Base-by-base conservation (phyloP, 2,888 invertebrate species). In the Magallana nippona region DNA sequence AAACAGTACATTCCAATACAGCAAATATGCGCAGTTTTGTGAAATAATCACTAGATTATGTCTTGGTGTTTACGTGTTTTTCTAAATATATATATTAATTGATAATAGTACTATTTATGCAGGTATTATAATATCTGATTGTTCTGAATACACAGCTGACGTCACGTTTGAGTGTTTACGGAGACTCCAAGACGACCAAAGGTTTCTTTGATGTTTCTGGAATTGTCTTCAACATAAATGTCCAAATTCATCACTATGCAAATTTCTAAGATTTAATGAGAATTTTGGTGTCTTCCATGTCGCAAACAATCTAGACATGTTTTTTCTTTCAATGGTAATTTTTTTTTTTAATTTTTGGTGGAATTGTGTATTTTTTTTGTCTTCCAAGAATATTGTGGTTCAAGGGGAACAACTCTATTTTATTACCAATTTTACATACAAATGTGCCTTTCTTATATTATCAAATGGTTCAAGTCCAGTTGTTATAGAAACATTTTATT, bases 401-500 rank as follows among this genome's bases (percentile, higher is more conserved):
- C 71, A 71, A 71, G 71, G 71, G 71, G 71, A 71, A 71, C 71
- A 71, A 71, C 71, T 71, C 71, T 27, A 71, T 71, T 27, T 71
- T 63, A 27, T 71, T 71, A 15, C 15, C 11, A 71, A 71, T 27
- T 19, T 71, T 71, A 71, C 15, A 71, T 60, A 71, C 19, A 22
- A 71, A 22, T 71, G 71, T 71, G 71, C 71, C 71, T 63, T 27
- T 27, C 27, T 44, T 44, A 44, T 44, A 44, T 44, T 44, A 44
- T 44, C 44, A 44, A 27, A 44, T 44, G 44, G 44, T 44, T 44
- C 0, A 44, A 44, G 44, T 44, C 44, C 44, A 44, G 44, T 44
- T 44, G 44, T 44, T 8, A 44, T 44, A 44, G 44, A 8, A 44
- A 44, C 44, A 44, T 44, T 44, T 44, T 44, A 5, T 44, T 44